Evolutionary conservation across 1,140 invertebrate genomes (phyloP).

Genomic region (Babylonia areolata): DNA sequence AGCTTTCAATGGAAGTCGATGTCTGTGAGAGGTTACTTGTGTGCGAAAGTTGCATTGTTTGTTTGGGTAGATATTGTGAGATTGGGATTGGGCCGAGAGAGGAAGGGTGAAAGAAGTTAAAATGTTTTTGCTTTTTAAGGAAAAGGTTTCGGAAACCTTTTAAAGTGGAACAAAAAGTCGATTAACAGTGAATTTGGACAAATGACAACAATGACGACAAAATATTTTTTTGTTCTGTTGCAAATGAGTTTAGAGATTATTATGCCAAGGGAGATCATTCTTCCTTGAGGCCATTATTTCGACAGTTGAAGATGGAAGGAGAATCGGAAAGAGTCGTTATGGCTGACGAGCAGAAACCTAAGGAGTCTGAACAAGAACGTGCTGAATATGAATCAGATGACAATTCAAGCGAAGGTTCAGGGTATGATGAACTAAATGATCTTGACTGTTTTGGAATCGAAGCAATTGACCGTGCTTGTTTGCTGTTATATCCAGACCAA

Average conservation of each 20-base stretch:
- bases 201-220: too few species aligned
- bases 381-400: constrained; percentile 20
- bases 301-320: constrained; percentile 25
- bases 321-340: constrained; percentile 11
- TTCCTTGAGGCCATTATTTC: neutral
- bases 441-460: constrained; percentile 81
- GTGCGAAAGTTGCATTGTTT: too few species aligned
- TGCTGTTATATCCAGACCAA: constrained; percentile 90
- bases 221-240: too few species aligned
- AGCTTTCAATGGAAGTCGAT: too few species aligned
- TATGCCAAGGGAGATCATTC: constrained; percentile 20
- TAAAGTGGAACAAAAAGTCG: too few species aligned
- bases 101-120: too few species aligned
- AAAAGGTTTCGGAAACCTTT: too few species aligned
- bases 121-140: too few species aligned
- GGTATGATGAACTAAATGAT: constrained; percentile 49
- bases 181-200: too few species aligned
- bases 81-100: too few species aligned
- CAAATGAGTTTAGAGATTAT: neutral
- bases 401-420: constrained; percentile 39
- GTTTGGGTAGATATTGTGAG: too few species aligned
- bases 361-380: neutral
- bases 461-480: constrained; percentile 86
- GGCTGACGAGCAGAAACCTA: constrained; percentile 17
- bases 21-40: too few species aligned